phyloP scores from a whole-genome alignment of 2,797 vertebrate species.

The Natrix natrix region DNA sequence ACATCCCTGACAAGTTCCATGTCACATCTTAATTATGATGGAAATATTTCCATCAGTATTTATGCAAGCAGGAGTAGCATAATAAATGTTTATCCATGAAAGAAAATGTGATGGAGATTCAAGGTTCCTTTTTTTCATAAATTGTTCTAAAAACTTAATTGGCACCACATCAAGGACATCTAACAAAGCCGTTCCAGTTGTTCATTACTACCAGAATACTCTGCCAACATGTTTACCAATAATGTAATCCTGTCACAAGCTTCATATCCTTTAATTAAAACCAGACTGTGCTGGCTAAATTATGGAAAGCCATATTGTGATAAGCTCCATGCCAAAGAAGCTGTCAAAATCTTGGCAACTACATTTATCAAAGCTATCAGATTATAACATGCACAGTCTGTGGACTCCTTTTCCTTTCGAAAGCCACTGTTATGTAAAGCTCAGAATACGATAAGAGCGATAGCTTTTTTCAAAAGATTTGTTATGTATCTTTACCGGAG shows the following conservation, averaged over 20 bases:
- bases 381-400: not conserved
- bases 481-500: not conserved
- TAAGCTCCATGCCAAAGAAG: not conserved
- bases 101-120: not conserved
- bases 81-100: not conserved
- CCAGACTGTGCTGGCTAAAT: not conserved
- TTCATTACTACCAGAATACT: not conserved
- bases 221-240: not conserved
- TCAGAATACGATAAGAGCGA: not conserved
- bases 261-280: not conserved
- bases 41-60: not conserved
- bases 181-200: not conserved
- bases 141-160: not conserved
- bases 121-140: not conserved
- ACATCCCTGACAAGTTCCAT: not conserved
- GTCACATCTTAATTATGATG: not conserved
- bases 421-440: not conserved
- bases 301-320: not conserved
- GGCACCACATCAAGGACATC: not conserved
- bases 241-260: not conserved
- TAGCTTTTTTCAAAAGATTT: not conserved
- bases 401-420: not conserved
- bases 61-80: not conserved
- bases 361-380: not conserved
- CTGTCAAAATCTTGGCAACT: not conserved